Base-by-base conservation (phyloP, 2,888 invertebrate genomes). In the Anoplius nigerrimus region DNA sequence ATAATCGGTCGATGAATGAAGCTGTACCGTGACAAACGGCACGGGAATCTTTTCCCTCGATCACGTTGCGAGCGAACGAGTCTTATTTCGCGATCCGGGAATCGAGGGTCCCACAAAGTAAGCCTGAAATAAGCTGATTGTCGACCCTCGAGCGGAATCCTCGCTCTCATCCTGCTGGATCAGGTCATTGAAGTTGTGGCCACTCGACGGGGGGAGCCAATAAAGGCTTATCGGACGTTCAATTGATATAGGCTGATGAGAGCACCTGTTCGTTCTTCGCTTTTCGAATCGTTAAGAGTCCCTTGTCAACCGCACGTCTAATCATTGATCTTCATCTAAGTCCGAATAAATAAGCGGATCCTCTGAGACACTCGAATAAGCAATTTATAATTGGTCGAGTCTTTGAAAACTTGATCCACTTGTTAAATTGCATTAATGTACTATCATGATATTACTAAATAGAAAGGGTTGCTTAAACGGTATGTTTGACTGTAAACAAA, bases 121-220 rank as follows among this genome's bases (percentile, higher is more conserved):
- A 66, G 66, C 66, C 45, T 24, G 63, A 63, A 63, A 59, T 64
- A 68, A 68, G 68, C 64, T 68, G 64, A 68, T 68, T 68, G 63
- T 63, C 67, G 48, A 45, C 18, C 18, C 58, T 58, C 48, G 54
- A 13, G 18, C 46, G 34, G 22, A 18, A 48, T 16, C 18, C 48
- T 58, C 13, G 58, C 51, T 16, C 46, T 58, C 58, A 48, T 48
- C 57, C 46, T 11, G 46, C 2, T 22, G 52, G n/a, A 56, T 27
- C 58, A 57, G 43, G 18, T 27, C 42, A 53, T 42, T 27, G 66
- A 16, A 57, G 18, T 21, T n/a, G 34, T 34, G 34, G 34, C 27
- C 3, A 21, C 48, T 52, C 24, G 56, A 53, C 22, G 6, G 24
- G 21, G 53, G 52, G 48, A 48, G n/a, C 48, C n/a, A 46, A 27